These are phyloP conservation scores for Eucidaris tribuloides DNA, from an alignment of 35 echinoderm and acorn worm genomes.

Conservation along the genomic window DNA sequence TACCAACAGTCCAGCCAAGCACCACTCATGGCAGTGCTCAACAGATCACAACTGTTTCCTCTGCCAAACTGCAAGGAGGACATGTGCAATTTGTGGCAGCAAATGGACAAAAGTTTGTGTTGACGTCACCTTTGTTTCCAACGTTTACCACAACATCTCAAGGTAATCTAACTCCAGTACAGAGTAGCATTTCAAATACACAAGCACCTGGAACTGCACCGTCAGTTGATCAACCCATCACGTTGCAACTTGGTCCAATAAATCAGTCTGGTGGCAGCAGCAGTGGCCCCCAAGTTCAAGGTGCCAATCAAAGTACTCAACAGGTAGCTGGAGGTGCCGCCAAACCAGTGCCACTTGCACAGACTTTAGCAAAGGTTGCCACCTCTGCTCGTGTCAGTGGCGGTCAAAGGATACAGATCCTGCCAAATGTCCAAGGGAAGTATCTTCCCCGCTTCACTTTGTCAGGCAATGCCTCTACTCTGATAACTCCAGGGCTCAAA, in stretches of 20 bases:
- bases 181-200: neutral
- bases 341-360: constrained; percentile 4
- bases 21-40: neutral
- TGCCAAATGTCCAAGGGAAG: neutral
- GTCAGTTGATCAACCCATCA: neutral
- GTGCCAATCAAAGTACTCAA: neutral
- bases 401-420: constrained; percentile 2
- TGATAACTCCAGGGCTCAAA: constrained; percentile 7
- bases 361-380: constrained; percentile 15
- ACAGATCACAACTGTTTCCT: neutral
- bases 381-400: neutral
- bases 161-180: neutral
- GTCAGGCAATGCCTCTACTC: neutral
- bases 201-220: neutral
- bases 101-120: constrained; percentile 20
- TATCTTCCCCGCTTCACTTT: neutral
- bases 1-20: constrained; percentile 13
- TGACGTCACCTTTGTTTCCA: constrained; percentile 6
- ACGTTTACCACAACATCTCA: constrained; percentile 15
- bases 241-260: constrained; percentile 2
- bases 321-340: neutral
- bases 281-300: neutral
- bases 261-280: neutral
- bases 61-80: constrained; percentile 9
- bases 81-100: constrained; percentile 18